These are phyloP conservation scores for Tragelaphus strepsiceros DNA, from an alignment of 2,113 vertebrate genomes.

Conservation along the genomic window DNA sequence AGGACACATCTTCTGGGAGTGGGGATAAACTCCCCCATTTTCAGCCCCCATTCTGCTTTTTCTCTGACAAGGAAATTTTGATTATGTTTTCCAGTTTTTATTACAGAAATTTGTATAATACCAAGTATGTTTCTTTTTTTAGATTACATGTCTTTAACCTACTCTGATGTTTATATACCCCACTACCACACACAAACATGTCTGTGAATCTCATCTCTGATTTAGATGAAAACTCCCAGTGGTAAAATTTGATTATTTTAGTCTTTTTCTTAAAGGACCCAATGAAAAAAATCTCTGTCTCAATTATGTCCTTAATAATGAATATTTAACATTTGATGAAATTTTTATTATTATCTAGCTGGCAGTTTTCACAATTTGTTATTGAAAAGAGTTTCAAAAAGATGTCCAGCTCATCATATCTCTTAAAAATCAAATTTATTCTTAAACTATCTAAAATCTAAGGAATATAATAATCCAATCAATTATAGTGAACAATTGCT, in stretches of 20 bases:
- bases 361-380: background rate
- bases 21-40: accelerated
- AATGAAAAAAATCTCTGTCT: background rate
- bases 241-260: background rate
- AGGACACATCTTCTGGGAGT: accelerated
- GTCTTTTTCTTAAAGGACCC: background rate
- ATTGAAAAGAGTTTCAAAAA: background rate
- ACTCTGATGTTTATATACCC: background rate
- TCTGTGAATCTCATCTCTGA: background rate
- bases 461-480: background rate
- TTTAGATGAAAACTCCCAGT: background rate
- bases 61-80: background rate
- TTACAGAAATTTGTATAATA: background rate
- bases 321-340: background rate
- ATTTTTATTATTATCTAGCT: background rate
- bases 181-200: background rate
- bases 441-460: background rate
- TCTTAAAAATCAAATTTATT: background rate
- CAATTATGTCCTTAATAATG: background rate
- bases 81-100: background rate
- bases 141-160: background rate
- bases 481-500: background rate
- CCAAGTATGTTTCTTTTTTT: background rate
- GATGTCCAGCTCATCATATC: background rate
- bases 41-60: background rate